Conservation (phyloP, 2,888 invertebrate genomes). For the Gerris lacustris region DNA sequence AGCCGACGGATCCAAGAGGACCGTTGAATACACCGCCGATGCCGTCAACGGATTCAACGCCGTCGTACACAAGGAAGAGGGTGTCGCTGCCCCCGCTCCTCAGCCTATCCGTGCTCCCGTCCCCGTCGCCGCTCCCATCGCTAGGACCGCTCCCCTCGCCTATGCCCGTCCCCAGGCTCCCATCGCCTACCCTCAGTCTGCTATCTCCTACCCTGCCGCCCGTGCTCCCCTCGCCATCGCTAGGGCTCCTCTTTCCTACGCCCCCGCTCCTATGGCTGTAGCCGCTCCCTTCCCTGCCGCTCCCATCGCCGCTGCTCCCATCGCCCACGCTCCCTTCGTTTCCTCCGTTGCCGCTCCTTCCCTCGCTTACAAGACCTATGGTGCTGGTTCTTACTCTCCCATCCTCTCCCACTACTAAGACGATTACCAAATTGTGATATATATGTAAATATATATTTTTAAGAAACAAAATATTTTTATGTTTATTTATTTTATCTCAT, state of each 20-base stretch:
- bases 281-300: slow-evolving; percentile 13
- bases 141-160: background rate
- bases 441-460: too few relatives aligned
- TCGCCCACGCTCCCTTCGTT: background rate
- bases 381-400: too few relatives aligned
- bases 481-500: too few relatives aligned
- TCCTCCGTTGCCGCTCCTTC: background rate
- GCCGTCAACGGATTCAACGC: too few relatives aligned
- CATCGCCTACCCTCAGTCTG: background rate
- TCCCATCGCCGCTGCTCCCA: background rate
- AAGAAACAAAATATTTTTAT: too few relatives aligned
- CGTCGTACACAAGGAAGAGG: too few relatives aligned
- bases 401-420: background rate
- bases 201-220: background rate
- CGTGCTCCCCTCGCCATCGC: background rate
- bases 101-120: too few relatives aligned
- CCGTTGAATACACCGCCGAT: too few relatives aligned
- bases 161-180: background rate
- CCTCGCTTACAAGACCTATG: background rate
- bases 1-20: too few relatives aligned
- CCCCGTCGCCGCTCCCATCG: too few relatives aligned
- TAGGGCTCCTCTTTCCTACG: slow-evolving; percentile 14
- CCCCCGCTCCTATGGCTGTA: slow-evolving; percentile 19
- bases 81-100: too few relatives aligned
- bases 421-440: too few relatives aligned